Evolutionary conservation across 2,797 vertebrate genomes (phyloP).

Genomic region (Chelmon rostratus): DNA sequence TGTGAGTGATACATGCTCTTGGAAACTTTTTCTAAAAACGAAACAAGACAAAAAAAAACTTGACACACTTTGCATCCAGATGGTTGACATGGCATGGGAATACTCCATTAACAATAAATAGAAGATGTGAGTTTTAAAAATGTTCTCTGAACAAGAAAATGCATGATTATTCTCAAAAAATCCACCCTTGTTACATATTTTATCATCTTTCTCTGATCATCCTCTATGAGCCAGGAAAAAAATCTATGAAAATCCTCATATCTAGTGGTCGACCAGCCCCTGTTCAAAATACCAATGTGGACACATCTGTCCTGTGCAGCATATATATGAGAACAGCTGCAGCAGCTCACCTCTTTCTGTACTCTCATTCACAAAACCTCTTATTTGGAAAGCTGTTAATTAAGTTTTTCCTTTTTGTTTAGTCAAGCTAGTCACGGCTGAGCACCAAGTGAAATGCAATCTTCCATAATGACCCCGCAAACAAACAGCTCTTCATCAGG

Average conservation of each 20-base stretch:
- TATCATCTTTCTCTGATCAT: not conserved
- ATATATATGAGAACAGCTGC: not conserved
- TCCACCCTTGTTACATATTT: not conserved
- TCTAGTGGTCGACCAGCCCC: not conserved
- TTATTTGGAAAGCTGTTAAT: slow-evolving; percentile 14
- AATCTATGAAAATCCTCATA: not conserved
- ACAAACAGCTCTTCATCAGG: slow-evolving; percentile 51
- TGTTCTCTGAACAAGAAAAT: not conserved
- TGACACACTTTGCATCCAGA: not conserved
- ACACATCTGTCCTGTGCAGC: not conserved
- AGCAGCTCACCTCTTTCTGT: not conserved
- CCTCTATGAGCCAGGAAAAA: not conserved
- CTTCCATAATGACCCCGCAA: slow-evolving; percentile 36
- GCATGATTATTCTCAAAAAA: not conserved
- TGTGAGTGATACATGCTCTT: not conserved
- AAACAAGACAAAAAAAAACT: not conserved
- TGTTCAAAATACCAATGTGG: not conserved
- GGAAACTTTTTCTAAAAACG: not conserved
- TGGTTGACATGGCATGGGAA: not conserved
- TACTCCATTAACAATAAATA: not conserved
- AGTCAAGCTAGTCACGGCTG: slow-evolving; percentile 7
- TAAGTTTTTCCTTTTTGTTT: not conserved
- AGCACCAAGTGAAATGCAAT: slow-evolving; percentile 31
- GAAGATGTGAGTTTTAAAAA: not conserved
- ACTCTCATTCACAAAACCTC: not conserved